These are phyloP conservation scores for Stenichneumon culpator DNA, from an alignment of 2,888 invertebrate genomes.

Conservation along the genomic window DNA sequence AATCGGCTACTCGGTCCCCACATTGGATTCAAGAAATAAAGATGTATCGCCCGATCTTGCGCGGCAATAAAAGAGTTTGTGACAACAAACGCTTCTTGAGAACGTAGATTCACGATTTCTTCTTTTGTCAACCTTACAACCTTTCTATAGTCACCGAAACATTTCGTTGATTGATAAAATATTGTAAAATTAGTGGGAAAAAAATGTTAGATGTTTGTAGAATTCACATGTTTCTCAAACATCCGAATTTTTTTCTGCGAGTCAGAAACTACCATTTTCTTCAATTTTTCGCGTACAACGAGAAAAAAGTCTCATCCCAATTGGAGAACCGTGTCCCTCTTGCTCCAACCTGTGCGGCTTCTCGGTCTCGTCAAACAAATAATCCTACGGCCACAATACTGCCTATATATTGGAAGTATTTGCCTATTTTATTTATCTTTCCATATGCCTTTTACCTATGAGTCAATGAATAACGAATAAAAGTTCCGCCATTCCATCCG, in stretches of 20 bases:
- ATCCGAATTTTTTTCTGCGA: too few relatives aligned
- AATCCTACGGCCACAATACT: not conserved
- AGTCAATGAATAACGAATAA: slow-evolving; percentile 57
- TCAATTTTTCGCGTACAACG: not conserved
- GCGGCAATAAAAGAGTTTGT: not conserved
- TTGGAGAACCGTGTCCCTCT: not conserved
- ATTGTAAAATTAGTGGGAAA: not conserved
- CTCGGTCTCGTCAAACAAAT: not conserved
- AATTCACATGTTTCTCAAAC: not conserved
- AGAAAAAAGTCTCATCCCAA: not conserved
- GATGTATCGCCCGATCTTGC: not conserved
- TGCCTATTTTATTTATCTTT: not conserved
- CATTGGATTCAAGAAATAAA: not conserved
- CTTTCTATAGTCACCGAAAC: not conserved
- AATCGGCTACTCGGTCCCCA: too few relatives aligned
- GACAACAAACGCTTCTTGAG: not conserved
- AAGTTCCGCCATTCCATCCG: slow-evolving; percentile 10
- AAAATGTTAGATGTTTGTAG: too few relatives aligned
- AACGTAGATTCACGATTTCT: not conserved
- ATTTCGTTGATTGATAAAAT: not conserved
- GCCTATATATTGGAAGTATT: not conserved
- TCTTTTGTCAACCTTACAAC: not conserved
- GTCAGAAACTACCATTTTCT: too few relatives aligned
- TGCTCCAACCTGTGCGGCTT: not conserved
- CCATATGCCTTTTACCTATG: slow-evolving; percentile 29